Base-by-base conservation (phyloP, 2,113 vertebrate species). In the Platycercus adscitus region DNA sequence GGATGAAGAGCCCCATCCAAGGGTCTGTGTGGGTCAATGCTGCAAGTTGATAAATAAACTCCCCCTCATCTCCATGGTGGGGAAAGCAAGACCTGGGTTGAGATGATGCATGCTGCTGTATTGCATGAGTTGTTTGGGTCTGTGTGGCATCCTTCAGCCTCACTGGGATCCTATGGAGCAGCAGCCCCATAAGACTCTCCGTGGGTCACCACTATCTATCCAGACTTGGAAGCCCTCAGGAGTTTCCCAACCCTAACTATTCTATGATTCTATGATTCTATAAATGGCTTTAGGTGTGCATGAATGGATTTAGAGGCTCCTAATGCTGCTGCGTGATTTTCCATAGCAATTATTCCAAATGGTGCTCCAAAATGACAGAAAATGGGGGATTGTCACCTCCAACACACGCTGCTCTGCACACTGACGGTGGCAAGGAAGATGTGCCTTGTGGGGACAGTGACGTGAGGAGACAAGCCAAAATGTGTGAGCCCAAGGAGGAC, bases 111-210 rank as follows among this genome's bases (percentile, higher is more conserved):
- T 2, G 5, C 24, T 56, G 68, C 41, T 31, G 17, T 10, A 18
- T 63, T 1, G 1, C 16, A 9, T 0, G 0, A 15, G 28, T n/a
- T 41, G 0, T 29, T 16, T 5, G 52, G 43, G 66, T 50, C n/a
- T 1, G 0, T 17, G n/a, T 1, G 8, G 17, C 20, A 17, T 26
- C 37, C 52, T 78, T 37, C 64, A 28, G 21, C 35, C 25, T 50
- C 68, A 7, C 7, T 2, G 0, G 50, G 43, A 8, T 20, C 29
- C 18, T 29, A 13, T 0, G 3, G 17, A 24, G 5, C 58, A 90
- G 25, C 68, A 53, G 26, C 31, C 0, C 13, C 52, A n/a, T 0
- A 0, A 49, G n/a, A 35, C 5, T 19, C 4, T 70, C 37, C 0
- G 0, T 10, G 41, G 33, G 52, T 31, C 21, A 23, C 1, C 0